Percentiles rank a stretch among this genome's conserved stretches.
Evolutionary conservation across 1,140 invertebrate species (phyloP).

Genomic region (Lethocerus indicus): DNA sequence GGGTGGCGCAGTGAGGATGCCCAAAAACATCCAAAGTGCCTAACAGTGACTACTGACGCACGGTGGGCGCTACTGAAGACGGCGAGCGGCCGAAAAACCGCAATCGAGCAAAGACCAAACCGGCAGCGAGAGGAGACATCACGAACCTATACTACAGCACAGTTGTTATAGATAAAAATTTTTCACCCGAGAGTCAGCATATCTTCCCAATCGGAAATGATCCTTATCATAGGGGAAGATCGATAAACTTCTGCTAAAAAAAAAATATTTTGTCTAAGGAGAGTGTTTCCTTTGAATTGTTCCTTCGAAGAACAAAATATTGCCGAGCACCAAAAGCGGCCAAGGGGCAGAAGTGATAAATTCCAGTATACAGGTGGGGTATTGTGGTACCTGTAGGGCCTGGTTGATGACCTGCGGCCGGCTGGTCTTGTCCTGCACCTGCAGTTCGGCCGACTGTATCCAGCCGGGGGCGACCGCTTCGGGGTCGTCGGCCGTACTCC

Average conservation of each 20-base stretch:
- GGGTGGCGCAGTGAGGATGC: too few species aligned
- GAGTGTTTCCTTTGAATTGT: background rate
- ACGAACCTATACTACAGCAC: too few species aligned
- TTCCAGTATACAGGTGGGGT: background rate
- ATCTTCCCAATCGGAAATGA: background rate
- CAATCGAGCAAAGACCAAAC: too few species aligned
- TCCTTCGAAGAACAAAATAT: background rate
- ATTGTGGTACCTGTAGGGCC: constrained; percentile 31
- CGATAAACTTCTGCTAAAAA: background rate
- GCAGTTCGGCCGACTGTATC: constrained; percentile 64
- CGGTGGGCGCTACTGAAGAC: too few species aligned
- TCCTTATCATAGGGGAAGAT: background rate
- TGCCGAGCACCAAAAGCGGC: background rate
- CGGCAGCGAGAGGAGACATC: too few species aligned
- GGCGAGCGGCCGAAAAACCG: too few species aligned
- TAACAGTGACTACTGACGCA: too few species aligned
- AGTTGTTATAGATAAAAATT: too few species aligned
- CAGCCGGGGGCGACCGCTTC: constrained; percentile 66
- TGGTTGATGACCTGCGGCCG: constrained; percentile 61
- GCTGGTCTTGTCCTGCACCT: constrained; percentile 60
- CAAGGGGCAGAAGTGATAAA: background rate
- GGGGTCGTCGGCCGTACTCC: constrained; percentile 60
- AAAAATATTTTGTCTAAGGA: background rate
- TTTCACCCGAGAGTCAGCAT: too few species aligned
- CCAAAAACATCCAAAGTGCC: too few species aligned